A percentile compares a stretch with the other conserved stretches of the same genome.
These are phyloP conservation scores for Cryptotermes secundus DNA, from an alignment of 1,140 invertebrate species.

Conservation along the genomic window DNA sequence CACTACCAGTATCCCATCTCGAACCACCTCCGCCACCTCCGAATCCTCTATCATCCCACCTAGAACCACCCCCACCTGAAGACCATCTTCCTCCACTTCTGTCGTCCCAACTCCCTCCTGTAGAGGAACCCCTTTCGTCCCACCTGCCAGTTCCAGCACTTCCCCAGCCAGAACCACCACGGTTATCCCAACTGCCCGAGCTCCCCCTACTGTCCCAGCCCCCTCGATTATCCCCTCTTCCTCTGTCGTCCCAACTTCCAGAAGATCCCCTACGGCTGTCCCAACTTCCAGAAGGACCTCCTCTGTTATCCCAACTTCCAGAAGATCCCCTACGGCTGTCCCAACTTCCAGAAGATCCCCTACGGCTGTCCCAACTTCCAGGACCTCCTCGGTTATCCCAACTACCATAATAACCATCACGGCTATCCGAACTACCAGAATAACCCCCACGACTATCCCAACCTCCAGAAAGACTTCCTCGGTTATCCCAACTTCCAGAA, in stretches of 20 bases:
- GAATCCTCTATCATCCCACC: neutral
- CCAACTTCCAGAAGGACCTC: neutral
- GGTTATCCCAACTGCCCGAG: neutral
- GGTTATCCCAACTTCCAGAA: neutral
- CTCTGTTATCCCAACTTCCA: neutral
- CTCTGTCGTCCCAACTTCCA: constrained; percentile 4
- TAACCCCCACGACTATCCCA: neutral
- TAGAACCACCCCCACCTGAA: neutral
- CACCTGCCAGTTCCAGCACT: neutral
- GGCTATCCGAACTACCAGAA: neutral
- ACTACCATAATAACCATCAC: no score
- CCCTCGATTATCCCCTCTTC: neutral
- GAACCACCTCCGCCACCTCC: neutral
- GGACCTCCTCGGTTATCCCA: neutral
- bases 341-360: neutral
- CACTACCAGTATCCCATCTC: neutral
- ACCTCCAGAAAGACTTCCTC: neutral
- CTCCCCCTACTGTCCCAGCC: neutral
- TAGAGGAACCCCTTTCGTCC: neutral
- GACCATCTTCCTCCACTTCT: neutral
- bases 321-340: neutral
- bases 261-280: neutral
- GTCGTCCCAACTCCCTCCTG: neutral
- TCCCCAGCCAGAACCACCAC: neutral
- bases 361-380: neutral